Conservation (phyloP, 2,888 invertebrate genomes). For the Meliscaeva auricollis region DNA sequence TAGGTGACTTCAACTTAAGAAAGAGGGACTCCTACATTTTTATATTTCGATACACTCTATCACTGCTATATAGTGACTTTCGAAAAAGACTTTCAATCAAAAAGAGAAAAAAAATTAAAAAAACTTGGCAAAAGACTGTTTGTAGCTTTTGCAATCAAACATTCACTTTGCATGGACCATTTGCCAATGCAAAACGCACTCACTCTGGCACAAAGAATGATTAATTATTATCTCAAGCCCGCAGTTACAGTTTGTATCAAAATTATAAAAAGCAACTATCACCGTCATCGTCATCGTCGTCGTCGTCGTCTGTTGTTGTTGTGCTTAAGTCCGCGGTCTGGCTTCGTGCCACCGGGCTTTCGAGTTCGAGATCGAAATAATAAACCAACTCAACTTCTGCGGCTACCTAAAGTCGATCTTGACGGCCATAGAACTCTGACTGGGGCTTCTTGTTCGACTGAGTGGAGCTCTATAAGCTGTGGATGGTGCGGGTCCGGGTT, state of each 20-base stretch:
- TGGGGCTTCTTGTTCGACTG: conserved; percentile 49
- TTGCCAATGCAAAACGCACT: conserved; percentile 69
- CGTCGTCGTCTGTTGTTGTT: not conserved
- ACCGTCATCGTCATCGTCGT: conserved; percentile 26
- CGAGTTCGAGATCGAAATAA: conserved; percentile 34
- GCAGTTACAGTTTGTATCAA: conserved; percentile 55
- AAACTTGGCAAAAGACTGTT: conserved; percentile 2
- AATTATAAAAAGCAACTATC: conserved; percentile 65
- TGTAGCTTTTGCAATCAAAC: conserved; percentile 65
- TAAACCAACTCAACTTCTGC: conserved; percentile 48
- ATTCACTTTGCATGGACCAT: conserved; percentile 74
- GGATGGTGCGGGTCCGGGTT: conserved; percentile 25
- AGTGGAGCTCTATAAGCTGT: conserved; percentile 12
- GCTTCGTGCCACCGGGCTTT: conserved; percentile 50
- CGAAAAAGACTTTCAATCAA: conserved; percentile 72
- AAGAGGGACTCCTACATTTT: conserved; percentile 56
- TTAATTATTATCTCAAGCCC: conserved; percentile 66
- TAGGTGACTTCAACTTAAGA: conserved; percentile 15
- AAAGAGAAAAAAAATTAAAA: not conserved
- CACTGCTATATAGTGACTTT: conserved; percentile 42
- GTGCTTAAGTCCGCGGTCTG: conserved; percentile 50
- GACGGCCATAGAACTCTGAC: conserved; percentile 63
- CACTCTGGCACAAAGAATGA: conserved; percentile 53
- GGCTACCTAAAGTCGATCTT: conserved; percentile 43
- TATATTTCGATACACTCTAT: not conserved